Base-by-base conservation (phyloP, 2,888 invertebrate species). In the Drosophila birchii region DNA sequence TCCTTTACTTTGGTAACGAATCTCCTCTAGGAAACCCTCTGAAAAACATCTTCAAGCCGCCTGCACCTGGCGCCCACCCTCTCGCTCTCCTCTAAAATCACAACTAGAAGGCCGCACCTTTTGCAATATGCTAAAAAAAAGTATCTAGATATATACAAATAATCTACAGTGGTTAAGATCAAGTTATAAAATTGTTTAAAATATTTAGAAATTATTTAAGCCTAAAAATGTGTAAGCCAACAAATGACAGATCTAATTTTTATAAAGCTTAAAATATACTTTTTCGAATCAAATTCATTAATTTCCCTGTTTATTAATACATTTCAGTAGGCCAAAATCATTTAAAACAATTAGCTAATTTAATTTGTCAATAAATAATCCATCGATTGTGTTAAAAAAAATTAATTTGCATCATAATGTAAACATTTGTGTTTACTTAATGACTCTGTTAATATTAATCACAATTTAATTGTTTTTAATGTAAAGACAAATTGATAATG, bases 21-120 rank as follows among this genome's bases (percentile, higher is more conserved):
- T 26, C 26, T 23, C 34, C 43, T 12, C 16, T 14, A 7, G 32
- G 34, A 53, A 53, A 49, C 36, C 49, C 36, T 55, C 29, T 7
- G 23, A 53, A 53, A 34, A 53, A 34, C 45, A 60, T 45, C 49
- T 38, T 49, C 34, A 11, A 32, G 23, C 49, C 38, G 47, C 41
- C n/a, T 20, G n/a, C 29, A 32, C 39, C 45, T 54, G 43, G 16
- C 32, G 44, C 12, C 14, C 38, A 8, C 29, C 8, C 20, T 41
- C 20, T 20, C 49, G 23, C 41, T 18, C 32, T 20, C 11, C 14
- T 32, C 23, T n/a, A 3, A 41, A 47, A 54, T 43, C 67, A 20
- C 34, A 20, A 54, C 58, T 73, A 60, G 67, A 51, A 59, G 75
- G 76, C 73, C 76, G 73, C 73, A 73, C 76, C 73, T 75, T 44